Percentiles rank a stretch among this genome's conserved stretches.
These are phyloP conservation scores for Nomada fucata DNA, from an alignment of 2,888 invertebrate species.

Conservation along the genomic window DNA sequence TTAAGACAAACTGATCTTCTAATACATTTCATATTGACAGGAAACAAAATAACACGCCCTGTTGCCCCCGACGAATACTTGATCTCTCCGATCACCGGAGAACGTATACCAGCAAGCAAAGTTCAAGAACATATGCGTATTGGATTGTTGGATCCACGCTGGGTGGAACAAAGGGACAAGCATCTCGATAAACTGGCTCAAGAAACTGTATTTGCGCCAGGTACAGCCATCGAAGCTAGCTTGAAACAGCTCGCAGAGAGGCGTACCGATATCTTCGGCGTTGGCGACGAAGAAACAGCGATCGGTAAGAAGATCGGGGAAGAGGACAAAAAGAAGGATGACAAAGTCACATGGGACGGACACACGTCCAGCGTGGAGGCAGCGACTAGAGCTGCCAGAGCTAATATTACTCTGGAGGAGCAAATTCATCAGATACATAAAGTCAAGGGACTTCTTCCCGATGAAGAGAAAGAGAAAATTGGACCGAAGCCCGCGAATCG, in stretches of 20 bases:
- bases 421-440: conserved; percentile 99
- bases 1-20: not conserved
- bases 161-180: conserved; percentile 98
- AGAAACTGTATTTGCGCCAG: conserved; percentile 92
- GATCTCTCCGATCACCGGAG: conserved; percentile 99
- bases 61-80: conserved; percentile 93
- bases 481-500: conserved; percentile 92
- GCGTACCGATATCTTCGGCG: conserved; percentile 99
- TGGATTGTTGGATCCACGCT: conserved; percentile 97
- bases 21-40: conserved; percentile 31
- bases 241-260: conserved; percentile 98
- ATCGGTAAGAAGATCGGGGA: conserved; percentile 99
- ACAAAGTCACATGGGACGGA: conserved; percentile 98
- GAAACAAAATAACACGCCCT: conserved; percentile 83
- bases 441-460: conserved; percentile 96
- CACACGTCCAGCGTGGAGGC: conserved; percentile 98
- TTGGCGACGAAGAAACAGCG: conserved; percentile 98
- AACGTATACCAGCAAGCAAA: conserved; percentile 98
- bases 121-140: conserved; percentile 99
- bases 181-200: conserved; percentile 96
- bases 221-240: conserved; percentile 96
- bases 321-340: conserved; percentile 93
- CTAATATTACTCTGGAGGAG: conserved; percentile 97
- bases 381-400: conserved; percentile 96
- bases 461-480: conserved; percentile 98